Evolutionary conservation across 2,113 vertebrate species (phyloP).

Genomic region (Verasper variegatus): DNA sequence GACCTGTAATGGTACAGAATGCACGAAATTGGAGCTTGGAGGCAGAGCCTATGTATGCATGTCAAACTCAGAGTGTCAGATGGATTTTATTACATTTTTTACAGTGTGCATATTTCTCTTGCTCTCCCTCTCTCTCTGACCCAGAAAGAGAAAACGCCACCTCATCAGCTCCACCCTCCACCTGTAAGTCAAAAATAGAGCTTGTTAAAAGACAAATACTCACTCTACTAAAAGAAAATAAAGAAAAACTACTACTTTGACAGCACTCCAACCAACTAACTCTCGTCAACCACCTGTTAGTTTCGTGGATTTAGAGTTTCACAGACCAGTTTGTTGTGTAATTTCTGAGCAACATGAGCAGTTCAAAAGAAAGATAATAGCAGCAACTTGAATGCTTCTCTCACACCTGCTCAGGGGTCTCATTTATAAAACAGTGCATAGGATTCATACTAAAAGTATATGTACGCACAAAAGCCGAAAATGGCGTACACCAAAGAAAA

Average conservation of each 20-base stretch:
- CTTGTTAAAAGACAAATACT: constrained; percentile 56
- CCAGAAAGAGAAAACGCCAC: constrained; percentile 69
- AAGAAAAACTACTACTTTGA: constrained; percentile 12
- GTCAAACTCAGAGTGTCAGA: neutral
- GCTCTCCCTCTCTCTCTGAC: constrained; percentile 37
- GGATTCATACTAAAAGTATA: no score
- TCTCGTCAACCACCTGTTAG: constrained; percentile 3
- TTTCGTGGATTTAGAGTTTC: constrained; percentile 31
- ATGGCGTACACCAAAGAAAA: no score
- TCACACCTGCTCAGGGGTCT: no score
- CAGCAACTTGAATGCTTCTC: no score
- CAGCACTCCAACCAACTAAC: constrained; percentile 4
- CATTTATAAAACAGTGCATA: no score
- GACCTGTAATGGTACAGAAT: neutral
- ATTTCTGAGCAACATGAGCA: neutral
- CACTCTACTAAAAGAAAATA: neutral
- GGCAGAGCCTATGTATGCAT: neutral
- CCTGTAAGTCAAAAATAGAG: constrained; percentile 70
- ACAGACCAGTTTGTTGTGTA: neutral
- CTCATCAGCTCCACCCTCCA: constrained; percentile 70
- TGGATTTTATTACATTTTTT: constrained; percentile 37
- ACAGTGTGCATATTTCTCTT: constrained; percentile 14
- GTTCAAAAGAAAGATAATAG: neutral
- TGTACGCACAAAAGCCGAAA: no score
- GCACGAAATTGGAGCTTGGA: neutral